phyloP scores from a whole-genome alignment of 2,797 vertebrate species.

The Sebastolobus altivelis region DNA sequence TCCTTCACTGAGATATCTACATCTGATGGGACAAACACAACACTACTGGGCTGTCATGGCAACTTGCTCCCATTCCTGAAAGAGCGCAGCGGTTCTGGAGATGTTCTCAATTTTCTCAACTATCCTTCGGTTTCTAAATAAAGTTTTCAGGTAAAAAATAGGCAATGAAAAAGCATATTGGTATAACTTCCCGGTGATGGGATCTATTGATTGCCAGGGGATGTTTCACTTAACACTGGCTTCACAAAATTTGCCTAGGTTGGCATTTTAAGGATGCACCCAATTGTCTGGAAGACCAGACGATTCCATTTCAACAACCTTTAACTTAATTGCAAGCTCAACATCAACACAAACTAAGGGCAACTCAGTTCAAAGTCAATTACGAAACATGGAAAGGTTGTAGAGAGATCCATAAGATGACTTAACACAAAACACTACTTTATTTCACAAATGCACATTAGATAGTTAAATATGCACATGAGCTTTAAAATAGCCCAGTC shows the following conservation, averaged over 20 bases:
- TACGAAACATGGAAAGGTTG: background rate
- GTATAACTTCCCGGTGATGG: background rate
- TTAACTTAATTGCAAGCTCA: background rate
- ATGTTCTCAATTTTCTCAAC: background rate
- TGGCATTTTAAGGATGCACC: background rate
- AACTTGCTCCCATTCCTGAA: constrained; percentile 3
- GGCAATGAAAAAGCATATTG: background rate
- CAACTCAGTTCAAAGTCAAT: background rate
- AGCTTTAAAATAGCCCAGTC: background rate
- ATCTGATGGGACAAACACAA: constrained; percentile 4
- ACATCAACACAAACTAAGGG: background rate
- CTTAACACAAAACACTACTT: background rate
- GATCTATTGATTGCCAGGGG: background rate
- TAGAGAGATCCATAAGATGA: background rate
- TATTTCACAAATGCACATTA: background rate
- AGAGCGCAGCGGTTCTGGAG: background rate
- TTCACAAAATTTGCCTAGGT: background rate
- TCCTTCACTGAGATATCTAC: constrained; percentile 4
- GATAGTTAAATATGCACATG: background rate
- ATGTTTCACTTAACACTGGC: background rate
- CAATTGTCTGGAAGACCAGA: background rate
- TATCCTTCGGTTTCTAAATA: background rate
- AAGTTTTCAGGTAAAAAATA: background rate
- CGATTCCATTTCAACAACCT: background rate
- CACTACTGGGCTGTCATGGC: background rate